Base-by-base conservation (phyloP, 2,797 vertebrate genomes). In the Eremophila alpestris region DNA sequence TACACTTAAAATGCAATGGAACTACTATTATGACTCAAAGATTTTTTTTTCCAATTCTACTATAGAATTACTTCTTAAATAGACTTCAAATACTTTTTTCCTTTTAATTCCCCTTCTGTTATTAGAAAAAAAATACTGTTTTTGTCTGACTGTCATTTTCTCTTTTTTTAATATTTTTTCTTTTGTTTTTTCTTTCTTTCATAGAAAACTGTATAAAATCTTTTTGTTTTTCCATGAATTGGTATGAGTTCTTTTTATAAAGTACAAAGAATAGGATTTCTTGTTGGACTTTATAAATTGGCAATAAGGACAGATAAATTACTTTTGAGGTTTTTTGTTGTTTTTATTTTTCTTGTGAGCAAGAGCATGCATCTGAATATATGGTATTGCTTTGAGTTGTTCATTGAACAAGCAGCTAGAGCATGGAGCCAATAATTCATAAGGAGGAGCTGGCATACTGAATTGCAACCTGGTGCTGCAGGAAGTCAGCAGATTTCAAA, bases 281-380 rank as follows among this genome's bases (percentile, higher is more conserved):
- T 63, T 58, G 7, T 71, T 78, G 5, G 3, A 63, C 16, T 77
- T 18, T 5, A n/a, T 41, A 67, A 74, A 49, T 8, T 54, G 29
- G 1, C 2, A 78, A 14, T 27, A 63, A 55, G 63, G 16, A 26
- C 12, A 70, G 21, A 64, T 30, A 74, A 84, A 27, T 51, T 2
- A 1, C 2, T 2, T 20, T 59, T 45, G 46, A 5, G 24, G 16
- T 4, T 12, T 26, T 71, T 27, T 43, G 1, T 2, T 40, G 7
- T 29, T 8, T 41, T 45, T 18, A 60, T 46, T 21, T 36, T 16
- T 7, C 9, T 56, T 2, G 1, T 80, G 19, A 73, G 11, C 2
- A 68, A 55, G 27, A 59, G 19, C 41, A 40, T 18, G 1, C 7
- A 32, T 48, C 34, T 19, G 60, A 76, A 75, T 63, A 71, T 8